Conservation (phyloP, 2,113 vertebrate species). For the Blennius ocellaris region DNA sequence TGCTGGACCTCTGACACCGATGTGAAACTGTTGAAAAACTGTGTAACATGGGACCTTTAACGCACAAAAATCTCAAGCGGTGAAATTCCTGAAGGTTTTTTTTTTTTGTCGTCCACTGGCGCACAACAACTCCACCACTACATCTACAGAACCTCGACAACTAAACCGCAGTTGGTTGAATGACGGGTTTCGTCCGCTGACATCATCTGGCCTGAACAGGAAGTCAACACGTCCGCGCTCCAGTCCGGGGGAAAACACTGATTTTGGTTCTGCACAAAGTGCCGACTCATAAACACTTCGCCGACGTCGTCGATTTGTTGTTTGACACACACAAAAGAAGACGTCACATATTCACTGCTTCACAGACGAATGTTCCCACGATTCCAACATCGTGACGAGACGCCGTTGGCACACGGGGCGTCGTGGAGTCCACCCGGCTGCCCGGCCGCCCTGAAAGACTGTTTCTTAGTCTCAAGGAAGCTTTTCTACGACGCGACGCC, state of each 20-base stretch:
- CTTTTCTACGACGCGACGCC: too few species aligned
- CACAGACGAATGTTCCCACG: not conserved
- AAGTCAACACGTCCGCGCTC: not conserved
- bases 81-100: too few species aligned
- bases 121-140: constrained; percentile 3
- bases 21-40: too few species aligned
- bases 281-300: not conserved
- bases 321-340: not conserved
- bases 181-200: not conserved
- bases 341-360: constrained; percentile 22
- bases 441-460: constrained; percentile 9
- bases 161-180: constrained; percentile 2
- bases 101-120: not conserved
- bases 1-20: too few species aligned
- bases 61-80: too few species aligned
- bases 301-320: not conserved
- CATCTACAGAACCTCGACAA: constrained; percentile 23
- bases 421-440: constrained; percentile 9
- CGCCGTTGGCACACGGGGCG: constrained; percentile 32
- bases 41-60: too few species aligned
- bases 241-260: constrained; percentile 7
- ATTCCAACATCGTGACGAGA: constrained; percentile 49
- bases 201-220: constrained; percentile 23
- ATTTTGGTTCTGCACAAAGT: not conserved
- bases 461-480: not conserved